phyloP scores from a whole-genome alignment of 2,113 vertebrate genomes.

The Myxocyprinus asiaticus region DNA sequence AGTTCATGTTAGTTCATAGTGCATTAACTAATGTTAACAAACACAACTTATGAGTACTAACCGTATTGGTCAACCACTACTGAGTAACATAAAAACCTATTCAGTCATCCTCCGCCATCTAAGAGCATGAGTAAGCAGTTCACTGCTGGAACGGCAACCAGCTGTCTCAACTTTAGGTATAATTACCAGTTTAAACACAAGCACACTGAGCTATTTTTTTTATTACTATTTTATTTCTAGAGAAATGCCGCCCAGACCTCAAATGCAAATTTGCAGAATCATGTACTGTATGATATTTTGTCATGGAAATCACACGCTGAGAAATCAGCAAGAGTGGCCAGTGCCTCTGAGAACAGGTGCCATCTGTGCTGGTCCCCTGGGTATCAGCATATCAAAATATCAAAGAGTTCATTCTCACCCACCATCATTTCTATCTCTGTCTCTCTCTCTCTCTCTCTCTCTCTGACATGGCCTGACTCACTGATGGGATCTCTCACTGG shows the following conservation, averaged over 20 bases:
- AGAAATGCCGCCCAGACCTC: neutral
- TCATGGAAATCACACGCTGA: conserved; percentile 27
- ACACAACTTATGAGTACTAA: too few relatives aligned
- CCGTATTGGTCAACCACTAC: too few relatives aligned
- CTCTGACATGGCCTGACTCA: conserved; percentile 50
- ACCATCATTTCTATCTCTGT: conserved; percentile 17
- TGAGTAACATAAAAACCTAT: too few relatives aligned
- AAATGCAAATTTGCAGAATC: conserved; percentile 16
- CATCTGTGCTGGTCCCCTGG: conserved; percentile 49
- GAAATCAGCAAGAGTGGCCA: conserved; percentile 33
- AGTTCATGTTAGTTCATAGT: too few relatives aligned
- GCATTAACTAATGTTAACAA: too few relatives aligned
- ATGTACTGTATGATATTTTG: conserved; percentile 15
- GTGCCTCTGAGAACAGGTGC: conserved; percentile 41
- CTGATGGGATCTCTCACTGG: conserved; percentile 37
- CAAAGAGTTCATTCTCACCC: conserved; percentile 50
- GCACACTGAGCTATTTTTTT: neutral
- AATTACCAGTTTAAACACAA: too few relatives aligned
- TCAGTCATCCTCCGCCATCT: too few relatives aligned
- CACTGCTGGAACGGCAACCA: too few relatives aligned
- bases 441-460: conserved; percentile 9
- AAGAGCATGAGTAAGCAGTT: too few relatives aligned
- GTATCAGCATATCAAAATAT: conserved; percentile 59
- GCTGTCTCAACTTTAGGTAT: too few relatives aligned
- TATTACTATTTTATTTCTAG: neutral